Evolutionary conservation across 2,113 vertebrate genomes (phyloP).

Genomic region (Phrynosoma blainvillii): DNA sequence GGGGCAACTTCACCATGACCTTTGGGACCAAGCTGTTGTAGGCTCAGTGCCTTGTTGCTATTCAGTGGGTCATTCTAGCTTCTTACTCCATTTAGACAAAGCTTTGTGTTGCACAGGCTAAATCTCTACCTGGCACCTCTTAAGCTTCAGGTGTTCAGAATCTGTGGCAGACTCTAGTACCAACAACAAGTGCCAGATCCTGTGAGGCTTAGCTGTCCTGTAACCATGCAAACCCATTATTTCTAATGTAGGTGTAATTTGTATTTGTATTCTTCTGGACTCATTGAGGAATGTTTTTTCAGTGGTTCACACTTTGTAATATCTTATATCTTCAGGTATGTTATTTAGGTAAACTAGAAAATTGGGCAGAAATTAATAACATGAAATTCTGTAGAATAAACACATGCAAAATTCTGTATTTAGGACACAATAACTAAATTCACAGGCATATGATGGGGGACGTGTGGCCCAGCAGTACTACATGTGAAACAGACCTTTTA

Average conservation of each 20-base stretch:
- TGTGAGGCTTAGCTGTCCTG: neutral
- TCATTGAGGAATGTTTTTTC: neutral
- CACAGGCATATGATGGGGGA: too few relatives aligned
- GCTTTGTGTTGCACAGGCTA: too few relatives aligned
- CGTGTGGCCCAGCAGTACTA: too few relatives aligned
- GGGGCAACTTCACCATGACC: too few relatives aligned
- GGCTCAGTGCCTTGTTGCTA: neutral
- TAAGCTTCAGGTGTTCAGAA: neutral
- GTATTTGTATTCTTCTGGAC: neutral
- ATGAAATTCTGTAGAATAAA: too few relatives aligned
- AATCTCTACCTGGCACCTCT: neutral
- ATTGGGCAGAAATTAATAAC: too few relatives aligned
- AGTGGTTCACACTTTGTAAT: neutral
- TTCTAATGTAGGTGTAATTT: neutral
- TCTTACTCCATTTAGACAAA: neutral
- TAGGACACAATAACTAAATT: too few relatives aligned
- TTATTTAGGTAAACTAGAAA: neutral
- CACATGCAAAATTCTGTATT: too few relatives aligned
- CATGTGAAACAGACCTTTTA: too few relatives aligned
- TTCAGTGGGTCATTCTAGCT: neutral
- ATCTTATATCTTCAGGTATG: neutral
- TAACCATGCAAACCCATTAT: neutral
- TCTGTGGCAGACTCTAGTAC: neutral
- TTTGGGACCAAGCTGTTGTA: too few relatives aligned
- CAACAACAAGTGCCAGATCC: neutral